phyloP scores from a whole-genome alignment of 2,113 vertebrate genomes.

The Boleophthalmus pectinirostris region DNA sequence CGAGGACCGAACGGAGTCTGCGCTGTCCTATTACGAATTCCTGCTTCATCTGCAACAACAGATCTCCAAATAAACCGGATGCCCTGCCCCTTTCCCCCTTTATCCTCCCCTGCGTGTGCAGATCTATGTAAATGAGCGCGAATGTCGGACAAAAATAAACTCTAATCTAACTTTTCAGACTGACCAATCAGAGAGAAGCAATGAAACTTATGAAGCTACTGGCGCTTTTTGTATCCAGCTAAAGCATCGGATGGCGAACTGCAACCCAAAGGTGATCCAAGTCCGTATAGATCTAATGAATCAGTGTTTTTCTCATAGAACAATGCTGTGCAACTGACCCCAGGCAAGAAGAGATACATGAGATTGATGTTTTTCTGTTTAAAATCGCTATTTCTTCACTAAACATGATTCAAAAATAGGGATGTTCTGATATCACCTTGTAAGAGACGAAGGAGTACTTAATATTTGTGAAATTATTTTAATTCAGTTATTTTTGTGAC shows the following conservation, averaged over 20 bases:
- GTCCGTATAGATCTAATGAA: conserved; percentile 49
- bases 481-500: not conserved
- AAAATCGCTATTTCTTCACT: conserved; percentile 60
- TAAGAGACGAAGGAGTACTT: not conserved
- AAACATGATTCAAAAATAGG: conserved; percentile 25
- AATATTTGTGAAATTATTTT: not conserved
- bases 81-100: not conserved
- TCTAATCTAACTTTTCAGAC: conserved; percentile 26
- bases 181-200: not conserved
- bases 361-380: conserved; percentile 44
- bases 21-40: conserved; percentile 97
- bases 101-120: conserved; percentile 11
- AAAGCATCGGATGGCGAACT: conserved; percentile 15
- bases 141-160: conserved; percentile 2
- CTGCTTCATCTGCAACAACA: conserved; percentile 96
- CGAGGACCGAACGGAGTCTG: conserved; percentile 97
- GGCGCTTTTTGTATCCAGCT: conserved; percentile 43
- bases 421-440: conserved; percentile 30
- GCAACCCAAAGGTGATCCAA: conserved; percentile 15
- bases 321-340: conserved; percentile 55
- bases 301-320: conserved; percentile 72
- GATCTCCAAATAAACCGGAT: conserved; percentile 86
- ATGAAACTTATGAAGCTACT: conserved; percentile 29
- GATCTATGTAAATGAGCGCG: conserved; percentile 11
- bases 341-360: conserved; percentile 19